Evolutionary conservation across 2,113 vertebrate genomes (phyloP).

Genomic region (Polypterus bichir): DNA sequence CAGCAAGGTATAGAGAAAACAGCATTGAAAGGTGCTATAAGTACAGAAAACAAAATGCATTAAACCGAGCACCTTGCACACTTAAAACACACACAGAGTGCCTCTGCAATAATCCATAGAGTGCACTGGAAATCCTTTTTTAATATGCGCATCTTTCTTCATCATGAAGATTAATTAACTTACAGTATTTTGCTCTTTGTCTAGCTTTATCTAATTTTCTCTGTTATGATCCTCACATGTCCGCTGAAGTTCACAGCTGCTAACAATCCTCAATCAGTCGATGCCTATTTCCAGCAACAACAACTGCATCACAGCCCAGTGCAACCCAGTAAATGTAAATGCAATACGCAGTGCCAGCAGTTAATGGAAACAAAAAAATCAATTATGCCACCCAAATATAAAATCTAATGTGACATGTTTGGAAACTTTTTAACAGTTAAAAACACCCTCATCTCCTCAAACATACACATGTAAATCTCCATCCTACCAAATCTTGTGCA

Average conservation of each 20-base stretch:
- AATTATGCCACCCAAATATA: constrained; percentile 28
- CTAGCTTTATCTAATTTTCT: background rate
- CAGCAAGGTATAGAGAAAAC: no score
- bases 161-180: no score
- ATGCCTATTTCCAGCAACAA: constrained; percentile 15
- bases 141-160: no score
- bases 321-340: constrained; percentile 17
- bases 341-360: constrained; percentile 14
- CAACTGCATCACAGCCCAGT: constrained; percentile 18
- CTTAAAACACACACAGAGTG: no score
- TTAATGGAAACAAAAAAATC: constrained; percentile 27
- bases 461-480: constrained; percentile 7
- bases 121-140: no score
- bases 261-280: constrained; percentile 15
- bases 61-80: no score
- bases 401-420: constrained; percentile 16
- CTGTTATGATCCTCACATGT: background rate
- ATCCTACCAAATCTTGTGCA: no score
- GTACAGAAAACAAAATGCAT: no score
- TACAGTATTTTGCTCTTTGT: no score
- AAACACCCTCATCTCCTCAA: background rate
- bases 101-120: no score
- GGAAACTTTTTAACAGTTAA: constrained; percentile 12
- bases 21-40: no score
- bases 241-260: constrained; percentile 5